Percentiles rank a stretch among this genome's conserved stretches.
Conservation (phyloP, 2,888 invertebrate species). For the Hofmannophila pseudospretella region DNA sequence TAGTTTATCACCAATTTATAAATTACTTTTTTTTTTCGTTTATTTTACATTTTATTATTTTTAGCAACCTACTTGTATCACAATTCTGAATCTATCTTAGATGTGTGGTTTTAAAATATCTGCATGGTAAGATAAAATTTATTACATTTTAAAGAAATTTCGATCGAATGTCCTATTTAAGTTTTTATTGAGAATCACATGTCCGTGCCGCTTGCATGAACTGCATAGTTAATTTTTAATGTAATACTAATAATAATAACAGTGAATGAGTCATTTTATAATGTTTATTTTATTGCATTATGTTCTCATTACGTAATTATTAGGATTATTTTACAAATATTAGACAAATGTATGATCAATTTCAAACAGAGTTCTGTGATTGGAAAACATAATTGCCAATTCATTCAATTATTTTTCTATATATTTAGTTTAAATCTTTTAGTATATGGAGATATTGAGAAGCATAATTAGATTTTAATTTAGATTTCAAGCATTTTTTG, state of each 20-base stretch:
- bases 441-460: too few species aligned
- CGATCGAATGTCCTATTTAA: too few species aligned
- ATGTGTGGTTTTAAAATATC: too few species aligned
- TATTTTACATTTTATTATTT: too few species aligned
- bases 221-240: conserved; percentile 36
- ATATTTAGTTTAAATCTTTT: conserved; percentile 32
- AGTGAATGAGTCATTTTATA: conserved; percentile 8
- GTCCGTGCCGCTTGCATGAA: conserved; percentile 46
- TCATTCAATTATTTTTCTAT: conserved; percentile 30
- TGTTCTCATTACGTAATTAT: conserved; percentile 29
- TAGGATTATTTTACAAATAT: conserved; percentile 25
- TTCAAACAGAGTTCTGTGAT: conserved; percentile 51
- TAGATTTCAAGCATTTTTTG: conserved; percentile 18
- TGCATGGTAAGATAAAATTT: too few species aligned
- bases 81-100: too few species aligned
- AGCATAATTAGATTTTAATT: conserved; percentile 9
- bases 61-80: too few species aligned
- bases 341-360: conserved; percentile 17
- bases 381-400: conserved; percentile 43
- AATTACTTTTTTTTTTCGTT: too few species aligned
- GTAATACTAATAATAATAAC: conserved; percentile 27
- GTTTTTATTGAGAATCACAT: conserved; percentile 8
- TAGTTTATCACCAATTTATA: too few species aligned
- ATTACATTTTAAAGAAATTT: too few species aligned
- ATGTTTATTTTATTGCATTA: conserved; percentile 25